These are phyloP conservation scores for Micrasema minimum DNA, from an alignment of 1,140 invertebrate genomes.

Conservation along the genomic window DNA sequence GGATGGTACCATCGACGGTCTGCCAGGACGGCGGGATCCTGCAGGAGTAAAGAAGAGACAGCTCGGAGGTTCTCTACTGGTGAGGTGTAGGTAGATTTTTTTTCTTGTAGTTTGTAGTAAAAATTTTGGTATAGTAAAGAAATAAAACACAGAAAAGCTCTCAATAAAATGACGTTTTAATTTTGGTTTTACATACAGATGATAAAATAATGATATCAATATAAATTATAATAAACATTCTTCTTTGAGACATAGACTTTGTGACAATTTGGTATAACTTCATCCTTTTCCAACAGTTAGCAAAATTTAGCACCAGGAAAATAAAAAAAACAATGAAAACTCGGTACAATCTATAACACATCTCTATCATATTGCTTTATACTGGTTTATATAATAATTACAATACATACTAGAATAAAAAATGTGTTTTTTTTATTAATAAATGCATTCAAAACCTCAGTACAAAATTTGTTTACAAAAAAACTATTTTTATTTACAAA, in stretches of 20 bases:
- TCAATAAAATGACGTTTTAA: slow-evolving; percentile 36
- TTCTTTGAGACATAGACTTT: slow-evolving; percentile 37
- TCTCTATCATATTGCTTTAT: slow-evolving; percentile 20
- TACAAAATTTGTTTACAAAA: background rate
- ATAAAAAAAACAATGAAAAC: slow-evolving; percentile 32
- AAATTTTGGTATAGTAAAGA: too few species aligned
- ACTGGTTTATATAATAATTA: background rate
- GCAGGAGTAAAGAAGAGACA: too few species aligned
- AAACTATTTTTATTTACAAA: background rate
- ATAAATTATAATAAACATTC: slow-evolving; percentile 28
- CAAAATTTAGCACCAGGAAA: slow-evolving; percentile 34
- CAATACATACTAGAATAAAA: background rate
- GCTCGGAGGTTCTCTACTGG: too few species aligned
- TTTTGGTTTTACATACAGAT: slow-evolving; percentile 28
- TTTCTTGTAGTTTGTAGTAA: too few species aligned
- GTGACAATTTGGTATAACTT: slow-evolving; percentile 37
- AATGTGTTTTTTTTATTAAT: background rate
- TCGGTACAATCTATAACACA: background rate
- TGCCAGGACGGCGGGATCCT: too few species aligned
- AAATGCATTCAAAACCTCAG: slow-evolving; percentile 10
- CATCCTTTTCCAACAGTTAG: slow-evolving; percentile 18
- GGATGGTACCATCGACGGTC: too few species aligned
- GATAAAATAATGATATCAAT: slow-evolving; percentile 29
- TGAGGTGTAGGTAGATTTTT: too few species aligned
- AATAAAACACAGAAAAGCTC: slow-evolving; percentile 10